A percentile compares a stretch with the other conserved stretches of the same genome.
Evolutionary conservation across 2,113 vertebrate genomes (phyloP).

Genomic region (Porphyrio hochstetteri): DNA sequence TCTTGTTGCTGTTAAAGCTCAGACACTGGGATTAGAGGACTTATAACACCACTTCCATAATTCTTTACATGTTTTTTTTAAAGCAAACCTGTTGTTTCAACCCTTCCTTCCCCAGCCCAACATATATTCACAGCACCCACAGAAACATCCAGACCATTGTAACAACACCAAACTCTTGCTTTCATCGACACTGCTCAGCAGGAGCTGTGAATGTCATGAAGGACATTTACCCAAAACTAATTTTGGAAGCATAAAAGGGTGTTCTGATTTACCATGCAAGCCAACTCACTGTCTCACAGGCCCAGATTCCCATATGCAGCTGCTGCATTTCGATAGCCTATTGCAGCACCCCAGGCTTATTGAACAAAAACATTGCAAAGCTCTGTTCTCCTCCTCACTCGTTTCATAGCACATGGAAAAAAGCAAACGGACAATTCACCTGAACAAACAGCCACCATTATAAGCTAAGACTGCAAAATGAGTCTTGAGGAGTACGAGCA

Average conservation of each 20-base stretch:
- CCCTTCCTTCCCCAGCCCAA: neutral
- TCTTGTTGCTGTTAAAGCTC: neutral
- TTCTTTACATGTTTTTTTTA: neutral
- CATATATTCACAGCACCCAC: neutral
- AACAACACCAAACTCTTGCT: neutral
- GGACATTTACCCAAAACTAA: neutral
- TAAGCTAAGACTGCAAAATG: neutral
- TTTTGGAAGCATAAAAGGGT: neutral
- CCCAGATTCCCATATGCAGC: rapidly evolving
- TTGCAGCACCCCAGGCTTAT: neutral
- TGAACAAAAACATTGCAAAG: neutral
- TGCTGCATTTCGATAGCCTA: neutral
- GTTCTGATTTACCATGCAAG: neutral
- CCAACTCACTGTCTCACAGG: neutral
- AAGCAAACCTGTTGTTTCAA: neutral
- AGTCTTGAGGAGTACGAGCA: neutral
- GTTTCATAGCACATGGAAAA: neutral
- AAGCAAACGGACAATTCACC: neutral
- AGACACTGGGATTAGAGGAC: neutral
- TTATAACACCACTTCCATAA: neutral
- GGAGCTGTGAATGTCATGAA: neutral
- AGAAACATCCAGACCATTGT: neutral
- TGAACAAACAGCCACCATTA: neutral
- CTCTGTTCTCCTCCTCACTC: neutral
- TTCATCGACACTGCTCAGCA: neutral